Conservation (phyloP, 2,797 vertebrate species). For the Selene dorsalis region DNA sequence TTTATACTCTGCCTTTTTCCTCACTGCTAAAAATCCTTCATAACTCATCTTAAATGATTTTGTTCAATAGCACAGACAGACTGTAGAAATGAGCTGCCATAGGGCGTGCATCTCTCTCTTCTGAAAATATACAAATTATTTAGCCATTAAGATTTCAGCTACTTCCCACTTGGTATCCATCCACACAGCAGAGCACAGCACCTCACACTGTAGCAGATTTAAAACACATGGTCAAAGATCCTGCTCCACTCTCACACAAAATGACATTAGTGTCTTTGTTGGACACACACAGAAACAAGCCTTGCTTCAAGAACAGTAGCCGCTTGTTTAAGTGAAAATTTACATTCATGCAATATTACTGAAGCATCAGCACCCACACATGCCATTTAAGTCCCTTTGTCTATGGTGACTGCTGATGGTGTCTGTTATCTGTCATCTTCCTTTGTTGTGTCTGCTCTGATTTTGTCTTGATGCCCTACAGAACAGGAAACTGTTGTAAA, state of each 20-base stretch:
- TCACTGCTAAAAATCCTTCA: background rate
- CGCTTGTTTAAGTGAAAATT: background rate
- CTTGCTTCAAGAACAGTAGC: too few species aligned
- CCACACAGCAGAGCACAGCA: slow-evolving; percentile 14
- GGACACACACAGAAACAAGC: too few species aligned
- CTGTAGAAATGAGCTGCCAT: slow-evolving; percentile 4
- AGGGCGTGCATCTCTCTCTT: background rate
- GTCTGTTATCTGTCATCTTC: slow-evolving; percentile 46
- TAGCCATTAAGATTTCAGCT: background rate
- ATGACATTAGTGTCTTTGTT: too few species aligned
- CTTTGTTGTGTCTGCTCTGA: slow-evolving; percentile 47
- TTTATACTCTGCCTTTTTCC: background rate
- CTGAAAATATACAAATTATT: slow-evolving; percentile 14
- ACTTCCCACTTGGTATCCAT: background rate
- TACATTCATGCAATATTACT: slow-evolving; percentile 16
- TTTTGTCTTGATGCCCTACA: slow-evolving; percentile 41
- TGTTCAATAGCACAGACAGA: background rate
- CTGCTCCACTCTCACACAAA: background rate
- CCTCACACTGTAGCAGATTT: slow-evolving; percentile 7
- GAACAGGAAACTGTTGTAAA: slow-evolving; percentile 45
- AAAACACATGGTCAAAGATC: slow-evolving; percentile 29
- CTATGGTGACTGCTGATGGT: slow-evolving; percentile 14
- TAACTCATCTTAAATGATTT: background rate
- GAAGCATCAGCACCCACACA: slow-evolving; percentile 7
- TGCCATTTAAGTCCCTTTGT: slow-evolving; percentile 26